A percentile compares a stretch with the other conserved stretches of the same genome.
Conservation (phyloP, 2,797 vertebrate species). For the Melanotaenia pygmaea region DNA sequence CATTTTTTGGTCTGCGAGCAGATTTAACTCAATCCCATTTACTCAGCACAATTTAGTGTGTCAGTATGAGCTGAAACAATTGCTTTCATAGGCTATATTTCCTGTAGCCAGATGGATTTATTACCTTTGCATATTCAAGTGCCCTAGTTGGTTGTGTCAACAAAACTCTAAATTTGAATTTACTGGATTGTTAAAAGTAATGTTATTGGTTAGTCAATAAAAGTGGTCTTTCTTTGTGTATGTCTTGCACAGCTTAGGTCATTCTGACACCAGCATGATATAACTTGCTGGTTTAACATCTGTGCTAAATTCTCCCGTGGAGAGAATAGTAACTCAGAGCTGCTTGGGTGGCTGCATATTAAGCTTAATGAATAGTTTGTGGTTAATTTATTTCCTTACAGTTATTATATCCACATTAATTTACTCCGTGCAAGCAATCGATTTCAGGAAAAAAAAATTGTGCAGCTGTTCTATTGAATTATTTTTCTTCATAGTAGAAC, state of each 20-base stretch:
- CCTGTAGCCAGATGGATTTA: neutral
- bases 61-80: neutral
- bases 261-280: neutral
- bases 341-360: neutral
- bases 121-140: neutral
- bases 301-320: neutral
- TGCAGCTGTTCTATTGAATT: slow-evolving; percentile 24
- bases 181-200: neutral
- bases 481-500: slow-evolving; percentile 5
- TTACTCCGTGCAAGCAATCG: neutral
- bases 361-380: slow-evolving; percentile 21
- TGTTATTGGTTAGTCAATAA: neutral
- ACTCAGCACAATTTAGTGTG: neutral
- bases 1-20: slow-evolving; percentile 1
- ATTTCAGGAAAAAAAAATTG: neutral
- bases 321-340: slow-evolving; percentile 1
- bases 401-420: slow-evolving; percentile 19
- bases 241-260: neutral
- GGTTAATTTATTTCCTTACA: slow-evolving; percentile 23
- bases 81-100: neutral
- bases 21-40: slow-evolving; percentile 1
- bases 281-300: neutral
- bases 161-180: neutral
- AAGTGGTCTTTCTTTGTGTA: neutral
- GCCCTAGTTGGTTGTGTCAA: neutral